Percentiles rank a stretch among this genome's conserved stretches.
Evolutionary conservation across 1,140 invertebrate genomes (phyloP).

Genomic region (Scaptomyza graminum): DNA sequence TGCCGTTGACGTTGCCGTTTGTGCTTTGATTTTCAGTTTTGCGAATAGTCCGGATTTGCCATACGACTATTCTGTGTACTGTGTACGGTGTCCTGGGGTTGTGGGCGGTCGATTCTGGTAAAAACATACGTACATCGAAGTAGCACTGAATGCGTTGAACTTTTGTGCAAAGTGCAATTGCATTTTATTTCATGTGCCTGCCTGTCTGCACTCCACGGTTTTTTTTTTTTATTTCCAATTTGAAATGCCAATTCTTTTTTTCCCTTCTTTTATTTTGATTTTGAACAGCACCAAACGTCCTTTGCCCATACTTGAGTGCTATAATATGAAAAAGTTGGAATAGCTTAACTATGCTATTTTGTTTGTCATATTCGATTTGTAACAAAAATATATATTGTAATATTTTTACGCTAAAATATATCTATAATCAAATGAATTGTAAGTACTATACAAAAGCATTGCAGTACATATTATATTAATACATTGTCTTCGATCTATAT

Average conservation of each 20-base stretch:
- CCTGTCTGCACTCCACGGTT: constrained; percentile 10
- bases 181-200: constrained; percentile 69
- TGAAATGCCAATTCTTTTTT: constrained; percentile 55
- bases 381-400: not conserved
- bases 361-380: not conserved
- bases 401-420: too few relatives aligned
- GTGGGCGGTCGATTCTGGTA: constrained; percentile 19
- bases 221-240: constrained; percentile 42
- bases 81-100: not conserved
- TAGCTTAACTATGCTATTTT: constrained; percentile 4
- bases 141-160: constrained; percentile 78
- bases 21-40: constrained; percentile 71
- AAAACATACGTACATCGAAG: constrained; percentile 7
- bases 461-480: too few relatives aligned
- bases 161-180: constrained; percentile 82
- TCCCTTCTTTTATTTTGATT: constrained; percentile 45
- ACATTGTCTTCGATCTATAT: too few relatives aligned
- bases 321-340: not conserved
- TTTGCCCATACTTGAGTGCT: constrained; percentile 49
- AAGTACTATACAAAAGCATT: too few relatives aligned
- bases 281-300: constrained; percentile 37
- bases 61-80: not conserved
- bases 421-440: too few relatives aligned
- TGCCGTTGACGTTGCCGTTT: constrained; percentile 47
- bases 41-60: constrained; percentile 26